phyloP scores from a whole-genome alignment of 2,888 invertebrate species.

The Quadroppia sp. region DNA sequence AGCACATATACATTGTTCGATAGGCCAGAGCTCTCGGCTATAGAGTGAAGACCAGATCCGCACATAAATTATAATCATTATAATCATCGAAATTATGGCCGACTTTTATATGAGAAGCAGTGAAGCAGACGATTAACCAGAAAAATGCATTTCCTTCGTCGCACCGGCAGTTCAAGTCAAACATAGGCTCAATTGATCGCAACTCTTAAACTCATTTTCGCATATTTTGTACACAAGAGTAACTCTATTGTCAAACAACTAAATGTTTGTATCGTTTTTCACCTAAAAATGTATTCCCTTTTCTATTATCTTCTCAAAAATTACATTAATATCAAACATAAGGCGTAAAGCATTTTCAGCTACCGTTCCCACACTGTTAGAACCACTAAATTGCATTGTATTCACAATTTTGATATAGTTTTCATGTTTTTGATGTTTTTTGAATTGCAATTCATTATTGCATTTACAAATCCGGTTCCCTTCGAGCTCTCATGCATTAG shows the following conservation, averaged over 20 bases:
- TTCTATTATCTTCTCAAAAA: not conserved
- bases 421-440: not conserved
- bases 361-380: not conserved
- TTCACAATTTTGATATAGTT: not conserved
- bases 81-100: constrained; percentile 10
- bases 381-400: not conserved
- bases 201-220: constrained; percentile 16
- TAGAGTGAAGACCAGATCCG: not conserved
- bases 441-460: no score
- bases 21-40: not conserved
- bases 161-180: constrained; percentile 8
- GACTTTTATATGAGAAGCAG: constrained; percentile 27
- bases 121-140: constrained; percentile 34
- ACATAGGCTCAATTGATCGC: constrained; percentile 1
- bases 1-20: not conserved
- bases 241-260: constrained; percentile 26
- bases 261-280: constrained; percentile 25
- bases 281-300: not conserved
- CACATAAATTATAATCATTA: not conserved
- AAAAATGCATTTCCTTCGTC: constrained; percentile 34
- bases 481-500: no score
- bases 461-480: no score
- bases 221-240: constrained; percentile 27
- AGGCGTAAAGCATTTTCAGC: not conserved
- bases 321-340: not conserved